These are phyloP conservation scores for Ancistrus triradiatus DNA, from an alignment of 2,113 vertebrate species.

Conservation along the genomic window DNA sequence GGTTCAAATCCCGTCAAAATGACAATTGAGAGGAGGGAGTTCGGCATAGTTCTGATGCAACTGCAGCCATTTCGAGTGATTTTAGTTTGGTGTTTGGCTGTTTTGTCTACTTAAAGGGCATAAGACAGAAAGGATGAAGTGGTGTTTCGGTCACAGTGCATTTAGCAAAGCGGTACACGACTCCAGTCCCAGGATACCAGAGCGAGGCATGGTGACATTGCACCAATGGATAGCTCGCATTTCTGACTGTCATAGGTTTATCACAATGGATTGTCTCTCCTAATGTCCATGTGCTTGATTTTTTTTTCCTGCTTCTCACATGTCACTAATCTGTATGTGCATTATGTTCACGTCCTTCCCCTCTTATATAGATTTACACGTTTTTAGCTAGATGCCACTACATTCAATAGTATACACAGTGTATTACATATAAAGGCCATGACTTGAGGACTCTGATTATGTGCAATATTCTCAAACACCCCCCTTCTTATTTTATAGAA, in stretches of 20 bases:
- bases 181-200: constrained; percentile 5
- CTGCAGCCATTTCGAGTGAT: not conserved
- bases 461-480: constrained; percentile 26
- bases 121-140: not conserved
- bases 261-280: no score
- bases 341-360: not conserved
- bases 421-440: not conserved
- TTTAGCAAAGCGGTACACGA: no score
- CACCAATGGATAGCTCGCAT: constrained; percentile 50
- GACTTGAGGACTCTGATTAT: constrained; percentile 24
- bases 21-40: not conserved
- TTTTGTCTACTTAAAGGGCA: constrained; percentile 4
- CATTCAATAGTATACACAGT: not conserved
- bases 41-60: not conserved
- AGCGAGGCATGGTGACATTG: constrained; percentile 34
- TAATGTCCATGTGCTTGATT: no score
- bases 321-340: constrained; percentile 19
- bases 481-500: no score
- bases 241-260: no score
- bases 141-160: no score
- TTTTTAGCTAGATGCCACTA: constrained; percentile 22
- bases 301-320: no score
- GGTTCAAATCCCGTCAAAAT: constrained; percentile 15
- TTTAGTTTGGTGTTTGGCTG: not conserved
- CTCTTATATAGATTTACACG: constrained; percentile 3